Evolutionary conservation across 2,888 invertebrate genomes (phyloP), one percentile per base, ranked within the genome.

Genomic region (Noctua janthe): DNA sequence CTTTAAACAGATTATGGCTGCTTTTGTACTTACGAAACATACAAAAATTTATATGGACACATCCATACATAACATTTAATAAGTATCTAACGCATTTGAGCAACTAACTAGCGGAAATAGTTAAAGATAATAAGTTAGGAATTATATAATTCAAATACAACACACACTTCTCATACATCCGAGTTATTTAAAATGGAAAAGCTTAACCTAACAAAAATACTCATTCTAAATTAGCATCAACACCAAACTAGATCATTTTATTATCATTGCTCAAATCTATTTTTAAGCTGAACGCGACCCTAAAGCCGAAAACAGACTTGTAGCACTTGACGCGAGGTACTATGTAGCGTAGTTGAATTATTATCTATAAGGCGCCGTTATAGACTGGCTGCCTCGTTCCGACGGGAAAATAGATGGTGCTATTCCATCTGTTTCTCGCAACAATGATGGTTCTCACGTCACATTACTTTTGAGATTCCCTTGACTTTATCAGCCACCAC

Each of bases 1-100:
- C 75, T 78, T 35, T 70, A 54, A 76, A 83, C 74, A 11, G 20
- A 76, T 80, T 84, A 88, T 89, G 88, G 85, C 85, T 75, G 77
- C 20, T 69, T 88, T 89, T 87, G 85, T 90, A 90, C 90, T 88
- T 78, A 81, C 29, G 51, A 74, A 80, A 79, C 62, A 75, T 51
- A 71, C 39, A 71, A 62, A 11, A 69, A 62, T 13, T 56, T 67
- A 2, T 51, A 43, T 56, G 51, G 29, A 80, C 64, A 74, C 64
- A 51, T 69, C n/a, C 39, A 54, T 43, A 76, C 54, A 69, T 62
- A 84, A 79, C 29, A 64, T 74, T 72, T 54, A 76, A 77, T 72
- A 78, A 81, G 66, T 81, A 71, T 69, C 81, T 82, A 86, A 82
- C 43, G 71, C 76, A 64, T 76, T 78, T 69, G 82, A 86, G 80